Evolutionary conservation across 2,797 vertebrate genomes (phyloP).

Genomic region (Hippocampus kuda): DNA sequence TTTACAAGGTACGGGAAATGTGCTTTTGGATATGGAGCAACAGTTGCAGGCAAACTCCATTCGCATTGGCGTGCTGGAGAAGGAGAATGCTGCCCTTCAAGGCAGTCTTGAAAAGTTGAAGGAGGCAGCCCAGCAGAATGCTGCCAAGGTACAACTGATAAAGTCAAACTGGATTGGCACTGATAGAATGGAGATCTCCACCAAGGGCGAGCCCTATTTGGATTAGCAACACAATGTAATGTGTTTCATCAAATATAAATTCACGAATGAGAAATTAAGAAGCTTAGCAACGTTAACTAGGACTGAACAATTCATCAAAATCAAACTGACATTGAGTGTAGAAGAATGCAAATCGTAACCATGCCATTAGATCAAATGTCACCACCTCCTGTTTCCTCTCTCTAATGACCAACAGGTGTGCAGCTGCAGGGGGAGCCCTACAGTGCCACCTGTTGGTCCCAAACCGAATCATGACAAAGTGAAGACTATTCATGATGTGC

Average conservation of each 20-base stretch:
- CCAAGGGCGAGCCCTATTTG: neutral
- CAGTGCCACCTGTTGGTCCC: too few species aligned
- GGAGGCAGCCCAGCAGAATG: slow-evolving; percentile 45
- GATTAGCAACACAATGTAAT: neutral
- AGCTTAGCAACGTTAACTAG: neutral
- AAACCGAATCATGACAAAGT: too few species aligned
- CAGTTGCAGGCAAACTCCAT: slow-evolving; percentile 79
- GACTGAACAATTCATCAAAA: too few species aligned
- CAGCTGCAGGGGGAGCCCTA: too few species aligned
- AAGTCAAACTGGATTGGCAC: neutral
- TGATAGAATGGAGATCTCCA: neutral
- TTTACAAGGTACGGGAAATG: slow-evolving; percentile 71
- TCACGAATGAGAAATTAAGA: neutral
- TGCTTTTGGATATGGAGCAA: slow-evolving; percentile 80
- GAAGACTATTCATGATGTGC: neutral
- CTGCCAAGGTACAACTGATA: slow-evolving; percentile 52
- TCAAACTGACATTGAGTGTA: too few species aligned
- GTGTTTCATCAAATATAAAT: neutral
- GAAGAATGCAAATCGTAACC: too few species aligned
- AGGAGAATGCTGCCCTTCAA: slow-evolving; percentile 71
- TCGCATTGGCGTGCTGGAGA: slow-evolving; percentile 75
- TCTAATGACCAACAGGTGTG: too few species aligned
- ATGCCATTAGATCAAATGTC: too few species aligned
- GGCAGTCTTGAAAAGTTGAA: slow-evolving; percentile 69
- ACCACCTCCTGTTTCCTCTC: too few species aligned